phyloP scores from a whole-genome alignment of 2,797 vertebrate genomes.

The Nyctibius grandis region DNA sequence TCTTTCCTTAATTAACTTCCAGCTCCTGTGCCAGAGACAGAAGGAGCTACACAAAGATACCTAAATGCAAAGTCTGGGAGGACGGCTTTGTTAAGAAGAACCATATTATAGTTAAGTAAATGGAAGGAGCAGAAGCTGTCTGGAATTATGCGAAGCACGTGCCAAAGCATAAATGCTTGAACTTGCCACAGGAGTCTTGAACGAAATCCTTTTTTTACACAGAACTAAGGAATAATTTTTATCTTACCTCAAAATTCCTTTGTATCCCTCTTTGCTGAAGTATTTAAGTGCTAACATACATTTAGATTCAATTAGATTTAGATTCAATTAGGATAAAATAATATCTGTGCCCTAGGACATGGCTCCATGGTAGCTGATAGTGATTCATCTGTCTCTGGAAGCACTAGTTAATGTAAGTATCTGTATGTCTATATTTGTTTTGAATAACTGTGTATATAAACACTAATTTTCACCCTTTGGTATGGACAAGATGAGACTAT shows the following conservation, averaged over 20 bases:
- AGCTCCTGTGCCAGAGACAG: background rate
- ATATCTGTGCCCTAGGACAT: background rate
- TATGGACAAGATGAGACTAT: background rate
- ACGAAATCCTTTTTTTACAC: background rate
- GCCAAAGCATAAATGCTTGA: background rate
- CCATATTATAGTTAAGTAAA: background rate
- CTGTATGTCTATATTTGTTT: background rate
- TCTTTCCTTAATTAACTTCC: background rate
- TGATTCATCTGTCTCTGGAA: background rate
- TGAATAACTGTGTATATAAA: background rate
- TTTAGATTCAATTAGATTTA: conserved; percentile 3
- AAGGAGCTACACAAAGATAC: background rate
- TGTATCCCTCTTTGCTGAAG: background rate
- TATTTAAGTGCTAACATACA: background rate
- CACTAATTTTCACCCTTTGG: background rate
- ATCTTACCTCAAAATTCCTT: background rate
- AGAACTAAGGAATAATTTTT: background rate
- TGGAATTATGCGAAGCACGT: background rate
- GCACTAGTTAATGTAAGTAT: background rate
- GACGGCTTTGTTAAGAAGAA: background rate
- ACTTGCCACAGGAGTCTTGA: background rate
- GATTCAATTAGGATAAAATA: conserved; percentile 22
- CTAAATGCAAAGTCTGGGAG: background rate
- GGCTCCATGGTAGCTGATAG: background rate
- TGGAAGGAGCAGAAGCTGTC: background rate